Evolutionary conservation across 2,797 vertebrate species (phyloP).

Genomic region (Anguilla pacifica): DNA sequence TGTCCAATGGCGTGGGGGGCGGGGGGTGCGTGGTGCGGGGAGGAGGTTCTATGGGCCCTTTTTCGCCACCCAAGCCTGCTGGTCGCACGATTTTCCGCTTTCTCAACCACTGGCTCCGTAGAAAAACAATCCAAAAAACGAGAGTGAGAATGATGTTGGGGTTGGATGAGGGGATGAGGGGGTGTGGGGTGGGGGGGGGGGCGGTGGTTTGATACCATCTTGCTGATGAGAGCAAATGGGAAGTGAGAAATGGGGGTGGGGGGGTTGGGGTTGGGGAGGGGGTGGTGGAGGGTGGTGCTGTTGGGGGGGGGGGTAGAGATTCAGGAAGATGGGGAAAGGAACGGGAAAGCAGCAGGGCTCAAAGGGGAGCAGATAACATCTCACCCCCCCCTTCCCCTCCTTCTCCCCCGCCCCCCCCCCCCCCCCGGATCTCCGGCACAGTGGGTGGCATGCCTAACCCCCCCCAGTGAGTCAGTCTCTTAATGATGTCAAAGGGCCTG

Average conservation of each 20-base stretch:
- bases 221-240: not conserved
- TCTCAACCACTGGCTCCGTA: no score
- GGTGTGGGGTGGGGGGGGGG: not conserved
- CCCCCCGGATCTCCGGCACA: not conserved
- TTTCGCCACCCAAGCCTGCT: not conserved
- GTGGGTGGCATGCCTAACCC: slow-evolving; percentile 30
- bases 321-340: slow-evolving; percentile 10
- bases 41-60: not conserved
- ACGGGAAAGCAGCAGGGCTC: not conserved
- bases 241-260: not conserved
- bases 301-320: not conserved
- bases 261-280: no score
- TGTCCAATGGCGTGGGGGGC: not conserved
- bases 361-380: slow-evolving; percentile 35
- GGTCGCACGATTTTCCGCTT: not conserved
- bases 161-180: not conserved
- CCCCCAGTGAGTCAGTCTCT: slow-evolving; percentile 32
- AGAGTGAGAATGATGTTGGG: not conserved
- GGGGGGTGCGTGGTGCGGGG: not conserved
- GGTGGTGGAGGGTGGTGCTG: not conserved
- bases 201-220: not conserved
- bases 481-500: slow-evolving; percentile 50
- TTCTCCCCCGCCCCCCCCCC: slow-evolving; percentile 1
- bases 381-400: not conserved
- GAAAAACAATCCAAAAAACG: no score